Conservation (phyloP, 2,797 vertebrate genomes). For the Myotis myotis region DNA sequence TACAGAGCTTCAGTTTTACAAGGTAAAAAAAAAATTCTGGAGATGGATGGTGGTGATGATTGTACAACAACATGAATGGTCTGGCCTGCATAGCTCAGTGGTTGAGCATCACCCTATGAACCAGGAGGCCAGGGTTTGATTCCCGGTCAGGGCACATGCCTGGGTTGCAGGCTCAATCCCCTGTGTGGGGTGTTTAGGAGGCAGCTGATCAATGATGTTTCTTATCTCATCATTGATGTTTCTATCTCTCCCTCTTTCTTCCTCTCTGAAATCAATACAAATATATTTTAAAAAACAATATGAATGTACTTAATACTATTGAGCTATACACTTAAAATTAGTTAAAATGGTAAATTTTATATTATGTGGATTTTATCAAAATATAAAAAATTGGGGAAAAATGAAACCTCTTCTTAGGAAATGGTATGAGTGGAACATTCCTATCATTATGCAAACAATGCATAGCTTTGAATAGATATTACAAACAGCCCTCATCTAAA, state of each 20-base stretch:
- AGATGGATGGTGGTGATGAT: background rate
- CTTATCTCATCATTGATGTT: no score
- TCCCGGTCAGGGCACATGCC: no score
- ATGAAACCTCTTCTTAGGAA: background rate
- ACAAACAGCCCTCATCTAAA: slow-evolving; percentile 81
- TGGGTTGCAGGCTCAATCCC: no score
- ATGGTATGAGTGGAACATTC: background rate
- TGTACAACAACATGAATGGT: background rate
- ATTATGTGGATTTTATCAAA: background rate
- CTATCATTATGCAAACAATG: slow-evolving; percentile 82
- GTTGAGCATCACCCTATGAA: no score
- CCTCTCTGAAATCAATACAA: no score
- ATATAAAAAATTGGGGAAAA: background rate
- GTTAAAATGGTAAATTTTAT: background rate
- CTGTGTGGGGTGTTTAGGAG: no score
- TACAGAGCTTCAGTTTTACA: slow-evolving; percentile 8
- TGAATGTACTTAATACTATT: background rate
- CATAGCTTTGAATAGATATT: slow-evolving; percentile 81
- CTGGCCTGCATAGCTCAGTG: no score
- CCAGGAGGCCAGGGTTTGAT: no score
- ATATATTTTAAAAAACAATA: background rate
- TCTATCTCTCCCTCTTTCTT: no score
- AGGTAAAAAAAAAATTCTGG: background rate
- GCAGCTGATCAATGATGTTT: no score
- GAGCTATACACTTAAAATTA: background rate